Evolutionary conservation across 2,113 vertebrate genomes (phyloP).

Genomic region (Naja naja): DNA sequence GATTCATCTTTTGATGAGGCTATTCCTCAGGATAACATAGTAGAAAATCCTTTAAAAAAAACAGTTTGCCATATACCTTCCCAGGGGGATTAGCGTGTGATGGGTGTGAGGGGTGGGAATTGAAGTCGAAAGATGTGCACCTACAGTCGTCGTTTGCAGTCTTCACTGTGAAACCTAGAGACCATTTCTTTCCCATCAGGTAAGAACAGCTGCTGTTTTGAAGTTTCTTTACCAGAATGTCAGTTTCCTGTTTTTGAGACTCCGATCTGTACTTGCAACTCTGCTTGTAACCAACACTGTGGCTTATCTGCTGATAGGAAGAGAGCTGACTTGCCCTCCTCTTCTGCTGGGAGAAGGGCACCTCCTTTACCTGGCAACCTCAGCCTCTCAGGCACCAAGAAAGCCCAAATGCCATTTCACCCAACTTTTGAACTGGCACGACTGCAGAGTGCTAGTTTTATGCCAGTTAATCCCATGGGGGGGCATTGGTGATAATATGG

Average conservation of each 20-base stretch:
- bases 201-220: slow-evolving; percentile 48
- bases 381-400: neutral
- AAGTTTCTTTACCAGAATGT: slow-evolving; percentile 45
- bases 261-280: slow-evolving; percentile 47
- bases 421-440: neutral
- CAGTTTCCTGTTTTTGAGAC: slow-evolving; percentile 66
- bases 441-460: neutral
- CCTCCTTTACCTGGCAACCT: neutral
- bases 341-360: neutral
- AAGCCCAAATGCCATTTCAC: neutral
- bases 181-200: neutral
- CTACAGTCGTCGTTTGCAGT: neutral
- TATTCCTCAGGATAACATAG: neutral
- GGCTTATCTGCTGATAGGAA: slow-evolving; percentile 30
- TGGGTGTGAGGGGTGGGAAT: neutral
- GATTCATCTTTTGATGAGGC: neutral
- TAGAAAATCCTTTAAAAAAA: neutral
- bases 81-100: neutral
- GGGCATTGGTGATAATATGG: neutral
- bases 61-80: neutral
- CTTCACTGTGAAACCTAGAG: accelerated
- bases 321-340: neutral
- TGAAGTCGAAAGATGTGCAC: neutral
- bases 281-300: neutral
- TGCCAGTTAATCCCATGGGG: neutral